Evolutionary conservation across 2,888 invertebrate species (phyloP), one percentile per base, ranked within the genome.

Genomic region (Furcula furcula): DNA sequence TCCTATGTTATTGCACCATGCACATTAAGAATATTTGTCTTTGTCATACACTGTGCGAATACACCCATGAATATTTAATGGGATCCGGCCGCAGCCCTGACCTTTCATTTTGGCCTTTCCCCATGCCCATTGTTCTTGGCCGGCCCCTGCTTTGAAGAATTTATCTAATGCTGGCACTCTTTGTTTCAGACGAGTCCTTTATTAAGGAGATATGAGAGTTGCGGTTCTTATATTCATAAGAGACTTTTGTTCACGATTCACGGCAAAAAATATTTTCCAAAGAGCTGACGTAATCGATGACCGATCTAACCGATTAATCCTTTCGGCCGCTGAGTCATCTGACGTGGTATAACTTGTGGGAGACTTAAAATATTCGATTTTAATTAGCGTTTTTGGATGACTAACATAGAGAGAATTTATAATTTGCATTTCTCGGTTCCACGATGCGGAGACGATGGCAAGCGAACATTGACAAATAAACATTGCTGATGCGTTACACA

Each of bases 41-140:
- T 77, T 76, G 72, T 72, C 62, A 64, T 65, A 66, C 70, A 59
- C 66, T 70, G 72, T 67, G 78, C 76, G 75, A 76, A 73, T 76
- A 67, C 66, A 65, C 58, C 66, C 70, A 83, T 84, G 81, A 80
- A 85, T 85, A 79, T 80, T 71, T 81, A 81, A 79, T 79, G 67
- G 62, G 55, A 60, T 60, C 61, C 58, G 63, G 61, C 63, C 65
- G 50, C 58, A 74, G 57, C 68, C 76, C 55, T 72, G 84, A 82
- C 84, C 84, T 82, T 84, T 80, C 7, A 75, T 78, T 78, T 78
- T 76, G 63, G 75, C 74, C 76, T 79, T 78, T 71, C 67, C 65
- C 68, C 59, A 48, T 57, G 64, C 55, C 74, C 63, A 77, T 82
- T 84, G 81, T 82, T 84, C 75, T 66, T 53, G 43, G 41, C 47